These are phyloP conservation scores for Momotus momota DNA, from an alignment of 2,797 vertebrate species.

Conservation along the genomic window DNA sequence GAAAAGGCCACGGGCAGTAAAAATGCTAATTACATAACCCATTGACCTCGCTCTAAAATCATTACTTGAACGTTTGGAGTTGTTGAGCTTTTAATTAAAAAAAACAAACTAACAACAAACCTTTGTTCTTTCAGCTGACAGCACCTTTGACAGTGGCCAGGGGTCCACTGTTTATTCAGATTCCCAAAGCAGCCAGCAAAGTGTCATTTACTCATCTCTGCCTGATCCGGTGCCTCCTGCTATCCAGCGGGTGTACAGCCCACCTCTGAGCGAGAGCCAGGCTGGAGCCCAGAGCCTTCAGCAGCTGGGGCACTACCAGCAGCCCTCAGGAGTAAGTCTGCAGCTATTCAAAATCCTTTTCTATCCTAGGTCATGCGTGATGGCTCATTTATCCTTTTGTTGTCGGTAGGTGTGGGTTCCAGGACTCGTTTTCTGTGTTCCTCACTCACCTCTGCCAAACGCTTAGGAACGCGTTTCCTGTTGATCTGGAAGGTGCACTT, in stretches of 20 bases:
- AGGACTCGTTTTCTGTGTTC: not conserved
- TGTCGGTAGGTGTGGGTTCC: not conserved
- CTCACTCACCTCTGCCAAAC: fast-evolving
- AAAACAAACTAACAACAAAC: too few relatives aligned
- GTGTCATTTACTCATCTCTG: slow-evolving; percentile 90
- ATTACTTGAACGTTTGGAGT: not conserved
- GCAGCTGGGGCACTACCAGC: slow-evolving; percentile 80
- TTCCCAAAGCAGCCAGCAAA: slow-evolving; percentile 95
- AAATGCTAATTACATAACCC: slow-evolving; percentile 25
- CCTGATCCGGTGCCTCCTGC: slow-evolving; percentile 84
- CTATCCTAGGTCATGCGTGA: fast-evolving
- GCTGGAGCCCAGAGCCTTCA: slow-evolving; percentile 73
- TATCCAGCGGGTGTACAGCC: slow-evolving; percentile 88
- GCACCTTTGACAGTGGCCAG: slow-evolving; percentile 95
- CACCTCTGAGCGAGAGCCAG: slow-evolving; percentile 82
- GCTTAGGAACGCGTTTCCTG: not conserved
- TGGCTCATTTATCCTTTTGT: fast-evolving
- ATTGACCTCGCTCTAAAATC: slow-evolving; percentile 15
- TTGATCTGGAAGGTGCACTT: fast-evolving
- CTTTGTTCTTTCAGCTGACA: slow-evolving; percentile 83
- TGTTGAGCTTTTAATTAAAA: not conserved
- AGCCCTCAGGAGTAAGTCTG: slow-evolving; percentile 77
- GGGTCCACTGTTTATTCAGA: slow-evolving; percentile 95
- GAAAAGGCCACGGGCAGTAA: not conserved
- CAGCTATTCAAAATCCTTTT: fast-evolving